These are phyloP conservation scores for Talpa occidentalis DNA, from an alignment of 2,113 vertebrate genomes.

Conservation along the genomic window DNA sequence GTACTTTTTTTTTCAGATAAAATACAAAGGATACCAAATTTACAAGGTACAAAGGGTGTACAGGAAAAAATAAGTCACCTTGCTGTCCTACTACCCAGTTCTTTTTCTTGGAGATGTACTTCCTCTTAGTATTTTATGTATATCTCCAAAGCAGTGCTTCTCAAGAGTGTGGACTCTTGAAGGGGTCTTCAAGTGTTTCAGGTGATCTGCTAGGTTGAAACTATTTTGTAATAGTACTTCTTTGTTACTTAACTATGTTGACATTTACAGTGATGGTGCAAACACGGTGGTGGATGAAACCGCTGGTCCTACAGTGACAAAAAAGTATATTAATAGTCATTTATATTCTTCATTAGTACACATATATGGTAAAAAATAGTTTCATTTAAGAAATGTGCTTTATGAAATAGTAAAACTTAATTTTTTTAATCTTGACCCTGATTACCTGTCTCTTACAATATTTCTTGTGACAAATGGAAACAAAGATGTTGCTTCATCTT, in stretches of 20 bases:
- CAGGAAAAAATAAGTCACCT: neutral
- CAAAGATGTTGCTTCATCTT: neutral
- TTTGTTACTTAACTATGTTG: neutral
- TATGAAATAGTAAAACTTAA: constrained; percentile 14
- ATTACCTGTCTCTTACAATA: neutral
- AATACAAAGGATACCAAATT: neutral
- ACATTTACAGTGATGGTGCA: neutral
- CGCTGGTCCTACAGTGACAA: neutral
- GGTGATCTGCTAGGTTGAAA: constrained; percentile 27
- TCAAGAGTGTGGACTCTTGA: neutral
- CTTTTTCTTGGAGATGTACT: neutral
- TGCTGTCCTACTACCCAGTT: neutral
- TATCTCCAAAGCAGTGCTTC: neutral
- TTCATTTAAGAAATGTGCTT: neutral
- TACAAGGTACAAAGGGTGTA: neutral
- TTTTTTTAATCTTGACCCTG: constrained; percentile 32
- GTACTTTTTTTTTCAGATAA: constrained; percentile 22
- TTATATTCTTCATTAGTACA: neutral
- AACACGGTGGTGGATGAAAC: neutral
- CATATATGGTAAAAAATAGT: neutral
- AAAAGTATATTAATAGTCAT: too few relatives aligned
- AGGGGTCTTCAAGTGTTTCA: neutral
- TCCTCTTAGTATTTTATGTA: neutral
- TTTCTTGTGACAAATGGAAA: constrained; percentile 25
- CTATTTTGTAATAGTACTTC: constrained; percentile 30